These are phyloP conservation scores for Platysternon megacephalum DNA, from an alignment of 2,113 vertebrate genomes.

Conservation along the genomic window DNA sequence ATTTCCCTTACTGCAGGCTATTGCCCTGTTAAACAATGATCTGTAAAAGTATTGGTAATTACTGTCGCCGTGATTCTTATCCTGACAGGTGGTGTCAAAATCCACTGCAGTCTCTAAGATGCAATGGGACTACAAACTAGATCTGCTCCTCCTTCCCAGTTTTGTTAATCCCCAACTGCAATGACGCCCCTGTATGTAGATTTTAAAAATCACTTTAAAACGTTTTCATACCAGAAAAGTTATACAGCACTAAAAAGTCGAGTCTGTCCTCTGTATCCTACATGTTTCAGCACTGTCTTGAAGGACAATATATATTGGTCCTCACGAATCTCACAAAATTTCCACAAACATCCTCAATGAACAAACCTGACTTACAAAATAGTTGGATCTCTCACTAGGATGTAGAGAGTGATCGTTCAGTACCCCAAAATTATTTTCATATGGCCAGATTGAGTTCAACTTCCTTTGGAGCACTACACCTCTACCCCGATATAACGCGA, in stretches of 20 bases:
- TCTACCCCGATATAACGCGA: too few relatives aligned
- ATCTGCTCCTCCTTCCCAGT: not conserved
- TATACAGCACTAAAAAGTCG: not conserved
- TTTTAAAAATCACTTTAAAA: not conserved
- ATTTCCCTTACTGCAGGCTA: slow-evolving; percentile 25
- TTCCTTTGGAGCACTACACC: not conserved
- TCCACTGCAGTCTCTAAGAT: not conserved
- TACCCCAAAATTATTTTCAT: not conserved
- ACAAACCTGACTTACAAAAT: not conserved
- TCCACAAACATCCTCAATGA: not conserved
- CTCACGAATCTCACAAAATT: not conserved
- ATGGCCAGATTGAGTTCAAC: not conserved
- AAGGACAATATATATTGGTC: not conserved
- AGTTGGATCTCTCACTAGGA: fast-evolving
- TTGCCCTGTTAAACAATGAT: not conserved
- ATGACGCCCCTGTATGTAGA: not conserved
- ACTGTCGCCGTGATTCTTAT: slow-evolving; percentile 20
- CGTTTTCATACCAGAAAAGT: not conserved
- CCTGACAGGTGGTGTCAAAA: slow-evolving; percentile 45
- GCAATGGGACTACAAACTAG: not conserved
- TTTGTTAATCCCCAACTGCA: not conserved
- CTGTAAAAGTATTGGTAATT: slow-evolving; percentile 26
- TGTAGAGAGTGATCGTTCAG: not conserved
- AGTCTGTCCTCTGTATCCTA: not conserved
- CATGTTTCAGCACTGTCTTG: not conserved